A percentile compares a stretch with the other conserved stretches of the same genome.
Evolutionary conservation across 2,888 invertebrate genomes (phyloP).

Genomic region (Linyphia triangularis): DNA sequence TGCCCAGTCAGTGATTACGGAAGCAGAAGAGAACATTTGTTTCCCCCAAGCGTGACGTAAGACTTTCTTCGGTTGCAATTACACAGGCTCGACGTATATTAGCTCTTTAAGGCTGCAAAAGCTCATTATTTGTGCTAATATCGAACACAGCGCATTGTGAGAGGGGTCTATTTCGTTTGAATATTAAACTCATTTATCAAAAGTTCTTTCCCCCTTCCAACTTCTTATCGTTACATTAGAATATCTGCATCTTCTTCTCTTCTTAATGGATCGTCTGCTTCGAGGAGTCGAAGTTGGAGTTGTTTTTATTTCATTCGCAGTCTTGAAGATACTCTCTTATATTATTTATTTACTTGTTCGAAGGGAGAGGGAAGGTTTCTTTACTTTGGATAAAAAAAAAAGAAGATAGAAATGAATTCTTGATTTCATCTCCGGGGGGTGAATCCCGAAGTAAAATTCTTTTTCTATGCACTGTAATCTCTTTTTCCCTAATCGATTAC

Average conservation of each 20-base stretch:
- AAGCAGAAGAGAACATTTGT: slow-evolving; percentile 37
- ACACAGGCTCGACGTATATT: slow-evolving; percentile 54
- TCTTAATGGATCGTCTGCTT: slow-evolving; percentile 55
- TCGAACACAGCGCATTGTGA: slow-evolving; percentile 45
- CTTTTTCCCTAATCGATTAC: slow-evolving; percentile 32
- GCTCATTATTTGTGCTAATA: slow-evolving; percentile 47
- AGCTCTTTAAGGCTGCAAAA: slow-evolving; percentile 62
- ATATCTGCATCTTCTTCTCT: slow-evolving; percentile 41
- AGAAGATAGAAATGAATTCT: slow-evolving; percentile 36
- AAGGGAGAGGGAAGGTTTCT: not conserved
- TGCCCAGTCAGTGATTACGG: slow-evolving; percentile 3
- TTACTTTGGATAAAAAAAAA: not conserved
- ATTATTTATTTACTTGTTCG: slow-evolving; percentile 44
- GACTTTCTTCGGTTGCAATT: slow-evolving; percentile 50
- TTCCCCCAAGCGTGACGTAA: slow-evolving; percentile 17
- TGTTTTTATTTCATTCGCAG: slow-evolving; percentile 24
- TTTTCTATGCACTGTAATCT: slow-evolving; percentile 20
- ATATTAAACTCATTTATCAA: slow-evolving; percentile 63
- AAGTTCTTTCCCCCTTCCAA: slow-evolving; percentile 8
- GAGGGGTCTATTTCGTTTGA: slow-evolving; percentile 47
- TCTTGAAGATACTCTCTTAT: not conserved
- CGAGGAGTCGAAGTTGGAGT: not conserved
- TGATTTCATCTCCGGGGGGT: slow-evolving; percentile 42
- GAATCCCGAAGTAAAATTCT: slow-evolving; percentile 26
- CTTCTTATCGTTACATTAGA: slow-evolving; percentile 59